A percentile compares a stretch with the other conserved stretches of the same genome.
These are phyloP conservation scores for Austrolebias charrua DNA, from an alignment of 2,797 vertebrate species.

Conservation along the genomic window DNA sequence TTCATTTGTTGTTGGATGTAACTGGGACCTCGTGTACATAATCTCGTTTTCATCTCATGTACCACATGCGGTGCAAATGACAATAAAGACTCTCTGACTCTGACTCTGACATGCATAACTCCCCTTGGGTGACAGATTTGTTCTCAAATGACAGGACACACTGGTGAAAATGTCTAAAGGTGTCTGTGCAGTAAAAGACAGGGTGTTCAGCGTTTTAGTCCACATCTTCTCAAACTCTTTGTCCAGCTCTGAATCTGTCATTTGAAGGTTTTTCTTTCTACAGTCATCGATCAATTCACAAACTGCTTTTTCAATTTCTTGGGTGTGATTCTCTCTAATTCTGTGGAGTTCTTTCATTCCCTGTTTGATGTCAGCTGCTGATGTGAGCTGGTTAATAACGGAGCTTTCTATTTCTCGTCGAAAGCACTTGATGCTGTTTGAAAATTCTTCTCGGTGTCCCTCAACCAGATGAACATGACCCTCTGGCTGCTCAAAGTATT, in stretches of 20 bases:
- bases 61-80: no score
- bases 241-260: conserved; percentile 32
- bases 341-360: conserved; percentile 28
- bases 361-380: conserved; percentile 16
- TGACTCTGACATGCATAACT: conserved; percentile 32
- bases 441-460: conserved; percentile 65
- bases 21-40: no score
- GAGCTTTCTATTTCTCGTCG: conserved; percentile 50
- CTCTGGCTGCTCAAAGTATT: conserved; percentile 65
- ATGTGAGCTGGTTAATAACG: conserved; percentile 36
- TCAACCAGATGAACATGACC: conserved; percentile 67
- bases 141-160: conserved; percentile 11
- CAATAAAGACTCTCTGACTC: no score
- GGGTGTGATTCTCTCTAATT: conserved; percentile 53
- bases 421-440: conserved; percentile 54
- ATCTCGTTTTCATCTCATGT: no score
- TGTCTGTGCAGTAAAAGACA: conserved; percentile 9
- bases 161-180: not conserved
- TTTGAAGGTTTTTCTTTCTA: not conserved
- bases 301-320: conserved; percentile 51
- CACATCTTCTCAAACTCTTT: conserved; percentile 66
- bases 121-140: conserved; percentile 49
- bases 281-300: conserved; percentile 44
- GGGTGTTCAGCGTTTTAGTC: conserved; percentile 24
- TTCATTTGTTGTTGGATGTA: no score